Evolutionary conservation across 2,888 invertebrate species (phyloP), one percentile per base, ranked within the genome.

Genomic region (Rotaria magnacalcarata): DNA sequence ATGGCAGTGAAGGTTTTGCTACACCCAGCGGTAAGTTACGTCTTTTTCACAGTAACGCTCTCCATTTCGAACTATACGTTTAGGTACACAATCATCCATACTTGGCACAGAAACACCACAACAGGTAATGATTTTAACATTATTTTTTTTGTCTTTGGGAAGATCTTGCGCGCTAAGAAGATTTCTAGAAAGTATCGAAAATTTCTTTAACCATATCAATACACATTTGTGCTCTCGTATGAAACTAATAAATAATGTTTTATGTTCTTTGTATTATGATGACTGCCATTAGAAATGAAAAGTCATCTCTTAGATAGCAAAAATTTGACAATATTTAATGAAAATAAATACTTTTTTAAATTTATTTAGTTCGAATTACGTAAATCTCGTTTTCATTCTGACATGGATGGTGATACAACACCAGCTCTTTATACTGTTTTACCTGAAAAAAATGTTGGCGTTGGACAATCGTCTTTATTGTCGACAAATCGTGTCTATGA

Each of bases 401-500:
- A 97, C 91, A 95, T 96, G 94, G 99, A 99, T 89, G 91, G 90
- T 16, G 74, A 58, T 24, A 34, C 97, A 90, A 96, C 96, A 0
- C 97, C 97, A 1, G 95, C 96, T 0, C 92, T 99, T 50, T 99
- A 96, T 92, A 96, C 96, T 89, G 95, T 99, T 87, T 92, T 99
- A 87, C 97, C 97, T 52, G 99, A 99, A 92, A 95, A 96, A 89
- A 94, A 97, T 86, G 89, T 90, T 7, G 88, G 90, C 6, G 94
- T 95, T 1, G 94, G 94, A 86, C 47, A 43, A 47, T 93, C 94
- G 0, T 87, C 90, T n/a, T 97, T 99, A 97, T 92, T 93, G 92
- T 99, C 95, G 6, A 97, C 97, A 84, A 96, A 96, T 0, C 99
- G 99, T 91, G 96, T 97, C 0, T 99, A 99, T 91, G 99, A 99